Base-by-base conservation (phyloP, 2,888 invertebrate genomes). In the Diarsia mendica region DNA sequence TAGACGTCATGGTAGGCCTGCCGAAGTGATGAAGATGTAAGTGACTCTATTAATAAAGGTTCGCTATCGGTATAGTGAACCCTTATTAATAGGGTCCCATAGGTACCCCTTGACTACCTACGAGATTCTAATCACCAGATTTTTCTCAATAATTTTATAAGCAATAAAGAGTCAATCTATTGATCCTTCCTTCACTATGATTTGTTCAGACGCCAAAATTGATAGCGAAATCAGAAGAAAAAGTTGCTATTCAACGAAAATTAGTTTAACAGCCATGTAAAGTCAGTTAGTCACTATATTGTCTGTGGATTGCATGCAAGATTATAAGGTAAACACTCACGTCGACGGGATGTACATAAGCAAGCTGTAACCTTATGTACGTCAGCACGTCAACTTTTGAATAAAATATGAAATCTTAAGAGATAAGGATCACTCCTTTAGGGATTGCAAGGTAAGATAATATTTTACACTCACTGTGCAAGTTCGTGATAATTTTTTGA, bases 381-480 rank as follows among this genome's bases (percentile, higher is more conserved):
- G 77, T 85, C 87, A 80, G 0, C 75, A 46, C 60, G 71, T 85
- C 83, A 77, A 58, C 79, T 79, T 79, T 70, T 78, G 82, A 84
- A 79, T 82, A 82, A 85, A 84, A 79, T 83, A 84, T 87, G 58
- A 75, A 78, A 70, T 77, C 66, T 84, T 79, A 64, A 61, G 53
- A 82, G 87, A 87, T 85, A 83, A 79, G 20, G n/a, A 83, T 84
- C 77, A 44, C 46, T 67, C 15, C 63, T 85, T 77, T 76, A 77
- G 48, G 68, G 51, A 75, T 63, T 64, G n/a, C 69, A 76, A 74
- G 66, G 76, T 66, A 55, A 78, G 39, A 60, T 78, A 67, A 66
- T 58, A 77, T 58, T 65, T 75, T 44, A 60, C 49, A 69, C 18
- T 49, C 46, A 5, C 53, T 48, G 48, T 72, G 44, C 49, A 61